Conservation (phyloP, 2,113 vertebrate species). For the Stegostoma tigrinum region DNA sequence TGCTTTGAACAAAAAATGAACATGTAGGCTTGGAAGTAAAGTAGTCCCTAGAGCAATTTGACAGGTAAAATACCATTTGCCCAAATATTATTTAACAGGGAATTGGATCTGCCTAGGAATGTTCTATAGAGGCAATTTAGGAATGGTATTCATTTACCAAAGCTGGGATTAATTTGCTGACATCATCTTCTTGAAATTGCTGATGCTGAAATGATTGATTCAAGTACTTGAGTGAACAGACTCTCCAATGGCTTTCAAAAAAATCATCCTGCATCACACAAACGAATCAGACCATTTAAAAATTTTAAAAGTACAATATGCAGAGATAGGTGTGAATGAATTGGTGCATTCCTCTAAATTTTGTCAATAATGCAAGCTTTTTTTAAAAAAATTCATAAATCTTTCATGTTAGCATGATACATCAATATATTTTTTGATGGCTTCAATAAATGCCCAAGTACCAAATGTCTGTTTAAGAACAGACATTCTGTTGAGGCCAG, state of each 20-base stretch:
- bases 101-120: background rate
- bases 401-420: background rate
- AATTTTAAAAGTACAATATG: background rate
- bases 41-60: background rate
- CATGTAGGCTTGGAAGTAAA: background rate
- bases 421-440: background rate
- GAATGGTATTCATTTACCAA: background rate
- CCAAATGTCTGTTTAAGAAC: background rate
- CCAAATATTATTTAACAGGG: background rate
- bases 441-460: background rate
- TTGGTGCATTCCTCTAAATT: background rate
- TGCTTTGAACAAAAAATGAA: background rate
- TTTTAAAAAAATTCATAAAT: background rate
- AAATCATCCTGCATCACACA: background rate
- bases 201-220: background rate
- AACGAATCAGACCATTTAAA: background rate
- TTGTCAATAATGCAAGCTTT: background rate
- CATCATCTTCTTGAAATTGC: background rate
- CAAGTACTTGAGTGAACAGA: background rate
- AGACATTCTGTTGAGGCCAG: background rate
- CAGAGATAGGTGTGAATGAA: background rate
- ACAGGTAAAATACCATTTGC: background rate
- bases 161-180: conserved; percentile 9
- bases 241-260: background rate
- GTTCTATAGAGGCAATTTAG: background rate